Percentiles rank a stretch among this genome's conserved stretches.
Evolutionary conservation across 2,113 vertebrate genomes (phyloP).

Genomic region (Tenrec ecaudatus): DNA sequence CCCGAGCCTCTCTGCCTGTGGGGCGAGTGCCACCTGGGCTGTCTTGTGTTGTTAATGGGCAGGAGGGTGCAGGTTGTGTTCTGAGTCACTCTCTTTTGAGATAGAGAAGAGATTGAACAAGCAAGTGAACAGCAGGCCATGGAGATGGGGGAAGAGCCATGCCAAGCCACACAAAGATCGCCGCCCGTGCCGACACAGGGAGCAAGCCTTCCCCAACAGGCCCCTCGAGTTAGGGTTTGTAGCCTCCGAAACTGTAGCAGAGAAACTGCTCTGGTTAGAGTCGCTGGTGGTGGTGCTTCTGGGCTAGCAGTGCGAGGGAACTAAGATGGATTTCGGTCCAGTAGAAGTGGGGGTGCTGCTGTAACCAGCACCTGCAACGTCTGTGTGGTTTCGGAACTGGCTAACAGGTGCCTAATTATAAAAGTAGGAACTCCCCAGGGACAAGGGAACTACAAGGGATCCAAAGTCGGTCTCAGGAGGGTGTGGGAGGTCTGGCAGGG

Average conservation of each 20-base stretch:
- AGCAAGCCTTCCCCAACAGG: neutral
- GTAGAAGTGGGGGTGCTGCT: too few relatives aligned
- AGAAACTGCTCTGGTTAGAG: neutral
- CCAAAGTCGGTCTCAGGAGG: too few relatives aligned
- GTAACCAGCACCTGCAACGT: too few relatives aligned
- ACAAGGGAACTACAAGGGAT: too few relatives aligned
- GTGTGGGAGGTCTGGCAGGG: too few relatives aligned
- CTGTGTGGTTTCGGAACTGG: too few relatives aligned
- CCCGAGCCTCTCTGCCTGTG: too few relatives aligned
- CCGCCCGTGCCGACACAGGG: neutral
- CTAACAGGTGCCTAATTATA: too few relatives aligned
- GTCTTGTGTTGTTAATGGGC: too few relatives aligned
- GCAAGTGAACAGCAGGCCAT: neutral
- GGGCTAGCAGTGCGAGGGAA: neutral
- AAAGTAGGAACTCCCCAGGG: too few relatives aligned
- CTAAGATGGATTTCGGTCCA: neutral
- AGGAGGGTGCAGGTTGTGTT: neutral
- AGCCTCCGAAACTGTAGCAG: neutral
- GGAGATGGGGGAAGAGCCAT: neutral
- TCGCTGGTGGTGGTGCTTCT: neutral
- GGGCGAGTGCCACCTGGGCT: too few relatives aligned
- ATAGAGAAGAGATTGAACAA: neutral
- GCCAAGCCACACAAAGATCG: neutral
- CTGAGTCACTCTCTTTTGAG: neutral
- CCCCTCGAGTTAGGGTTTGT: neutral